Base-by-base conservation (phyloP, 2,888 invertebrate species). In the Scaptomyza reducta region DNA sequence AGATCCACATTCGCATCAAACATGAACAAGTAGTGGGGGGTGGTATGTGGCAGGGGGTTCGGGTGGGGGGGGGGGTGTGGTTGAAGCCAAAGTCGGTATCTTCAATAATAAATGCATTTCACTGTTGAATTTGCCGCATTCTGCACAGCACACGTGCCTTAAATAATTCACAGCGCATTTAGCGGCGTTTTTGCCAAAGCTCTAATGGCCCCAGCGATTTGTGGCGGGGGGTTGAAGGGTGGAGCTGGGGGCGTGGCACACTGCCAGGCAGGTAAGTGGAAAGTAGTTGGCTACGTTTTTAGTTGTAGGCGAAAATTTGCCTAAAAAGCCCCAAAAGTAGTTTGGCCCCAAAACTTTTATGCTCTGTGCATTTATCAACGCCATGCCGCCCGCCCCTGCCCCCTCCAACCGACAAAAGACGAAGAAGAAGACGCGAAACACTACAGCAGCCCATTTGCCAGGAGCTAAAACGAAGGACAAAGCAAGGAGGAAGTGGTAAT, bases 61-160 rank as follows among this genome's bases (percentile, higher is more conserved):
- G 31, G 9, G 7, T 16, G 18, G 2, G 13, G n/a, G n/a, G 55
- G 13, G 27, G 18, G 6, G 10, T 27, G 10, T 29, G 0, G 1
- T 7, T 14, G 16, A 35, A 49, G 22, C 33, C n/a, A 49, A 38
- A 50, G 25, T 47, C 49, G 74, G 74, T 65, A 70, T 82, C 88
- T 88, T 88, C 87, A 84, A 84, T 84, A 84, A 84, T 87, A 84
- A 84, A 84, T 87, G 84, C 88, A 88, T 84, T 84, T 88, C 77
- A 87, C 85, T 87, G 88, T 87, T 84, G 84, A 87, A 84, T 84
- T 88, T 88, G 81, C 88, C 87, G 87, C 84, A 87, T 87, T 88
- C 78, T 75, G 81, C 87, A 84, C 88, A 76, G 76, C 88, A 82
- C 88, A 84, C 88, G 84, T 87, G 88, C 85, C 88, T 84, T 84